A percentile compares a stretch with the other conserved stretches of the same genome.
Evolutionary conservation across 2,797 vertebrate species (phyloP).

Genomic region (Dicrostonyx torquatus): DNA sequence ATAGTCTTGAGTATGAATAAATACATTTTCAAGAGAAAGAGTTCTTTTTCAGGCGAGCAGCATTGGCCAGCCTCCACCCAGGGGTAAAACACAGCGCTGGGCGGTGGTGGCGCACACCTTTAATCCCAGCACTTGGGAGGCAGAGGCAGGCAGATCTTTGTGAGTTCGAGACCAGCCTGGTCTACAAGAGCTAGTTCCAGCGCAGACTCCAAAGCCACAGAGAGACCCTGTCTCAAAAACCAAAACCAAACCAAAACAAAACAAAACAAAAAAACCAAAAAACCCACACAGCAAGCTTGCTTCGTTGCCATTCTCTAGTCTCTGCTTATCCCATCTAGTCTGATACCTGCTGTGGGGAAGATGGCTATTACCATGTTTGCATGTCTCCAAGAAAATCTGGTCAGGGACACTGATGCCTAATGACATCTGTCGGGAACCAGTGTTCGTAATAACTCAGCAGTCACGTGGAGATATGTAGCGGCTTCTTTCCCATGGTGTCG

Average conservation of each 20-base stretch:
- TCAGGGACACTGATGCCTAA: background rate
- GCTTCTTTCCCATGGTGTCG: background rate
- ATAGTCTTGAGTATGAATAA: background rate
- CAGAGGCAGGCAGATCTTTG: no score
- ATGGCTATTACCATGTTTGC: background rate
- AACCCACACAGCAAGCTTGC: background rate
- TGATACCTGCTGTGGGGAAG: background rate
- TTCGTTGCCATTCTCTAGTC: background rate
- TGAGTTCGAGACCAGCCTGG: no score
- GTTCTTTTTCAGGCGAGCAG: background rate
- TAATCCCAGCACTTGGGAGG: no score
- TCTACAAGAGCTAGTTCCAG: no score
- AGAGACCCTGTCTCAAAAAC: no score
- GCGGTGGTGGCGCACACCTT: no score
- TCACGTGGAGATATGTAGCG: background rate
- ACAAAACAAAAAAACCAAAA: no score
- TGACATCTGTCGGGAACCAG: background rate
- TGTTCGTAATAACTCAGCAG: background rate
- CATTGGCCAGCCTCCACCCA: background rate
- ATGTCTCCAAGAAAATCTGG: background rate
- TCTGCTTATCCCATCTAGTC: background rate
- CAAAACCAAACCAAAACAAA: no score
- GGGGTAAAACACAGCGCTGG: no score
- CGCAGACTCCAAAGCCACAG: no score
- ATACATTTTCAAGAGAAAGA: background rate